phyloP scores from a whole-genome alignment of 1,140 invertebrate genomes.

The Ericerus pela region DNA sequence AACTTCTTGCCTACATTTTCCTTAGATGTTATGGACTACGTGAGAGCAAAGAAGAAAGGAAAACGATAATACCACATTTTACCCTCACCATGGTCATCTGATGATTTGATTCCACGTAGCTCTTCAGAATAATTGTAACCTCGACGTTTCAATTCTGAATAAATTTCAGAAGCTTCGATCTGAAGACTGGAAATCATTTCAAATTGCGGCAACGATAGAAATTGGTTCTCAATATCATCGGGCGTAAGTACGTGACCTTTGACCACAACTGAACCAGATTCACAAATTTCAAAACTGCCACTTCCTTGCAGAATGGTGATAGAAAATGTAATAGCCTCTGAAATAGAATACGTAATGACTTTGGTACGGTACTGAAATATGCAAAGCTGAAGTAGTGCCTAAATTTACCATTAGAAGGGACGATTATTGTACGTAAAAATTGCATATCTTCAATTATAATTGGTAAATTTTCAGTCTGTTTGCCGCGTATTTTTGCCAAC shows the following conservation, averaged over 20 bases:
- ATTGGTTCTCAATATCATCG: no score
- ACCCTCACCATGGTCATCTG: conserved; percentile 5
- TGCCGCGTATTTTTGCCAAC: conserved; percentile 67
- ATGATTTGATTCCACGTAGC: neutral
- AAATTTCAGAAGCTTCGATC: neutral
- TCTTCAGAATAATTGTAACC: conserved; percentile 13
- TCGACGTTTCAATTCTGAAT: conserved; percentile 3
- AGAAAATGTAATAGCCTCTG: neutral
- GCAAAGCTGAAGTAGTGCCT: no score
- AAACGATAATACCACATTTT: no score
- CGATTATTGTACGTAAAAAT: conserved; percentile 80
- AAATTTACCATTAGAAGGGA: conserved; percentile 57
- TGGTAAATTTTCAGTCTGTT: conserved; percentile 54
- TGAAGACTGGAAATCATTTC: no score
- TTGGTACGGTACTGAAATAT: no score
- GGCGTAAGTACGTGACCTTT: conserved; percentile 1
- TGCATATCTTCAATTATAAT: conserved; percentile 75
- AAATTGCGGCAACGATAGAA: no score
- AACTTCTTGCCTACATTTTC: no score
- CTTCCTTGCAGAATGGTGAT: conserved; percentile 5
- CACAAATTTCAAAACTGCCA: neutral
- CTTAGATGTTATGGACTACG: no score
- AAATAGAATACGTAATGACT: no score
- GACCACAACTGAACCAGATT: neutral
- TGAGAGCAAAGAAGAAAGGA: no score